Conservation (phyloP, 2,888 invertebrate genomes). For the Pasiphila rectangulata region DNA sequence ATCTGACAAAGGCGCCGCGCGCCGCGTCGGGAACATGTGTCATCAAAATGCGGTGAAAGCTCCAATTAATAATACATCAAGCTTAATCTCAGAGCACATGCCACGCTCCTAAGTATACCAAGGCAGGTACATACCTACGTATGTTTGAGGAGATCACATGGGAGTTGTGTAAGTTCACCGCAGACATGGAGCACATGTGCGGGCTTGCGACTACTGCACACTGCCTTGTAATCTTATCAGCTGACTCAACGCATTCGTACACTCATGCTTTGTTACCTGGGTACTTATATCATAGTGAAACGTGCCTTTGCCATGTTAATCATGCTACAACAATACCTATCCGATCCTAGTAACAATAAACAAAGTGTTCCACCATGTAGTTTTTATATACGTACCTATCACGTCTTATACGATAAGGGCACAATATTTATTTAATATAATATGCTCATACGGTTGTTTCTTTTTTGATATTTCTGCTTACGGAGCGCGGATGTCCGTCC, state of each 20-base stretch:
- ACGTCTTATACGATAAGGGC: too few relatives aligned
- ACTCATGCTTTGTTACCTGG: neutral
- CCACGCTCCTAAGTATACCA: conserved; percentile 3
- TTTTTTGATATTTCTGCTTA: too few relatives aligned
- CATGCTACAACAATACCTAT: neutral
- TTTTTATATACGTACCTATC: too few relatives aligned
- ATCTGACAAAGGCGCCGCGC: neutral
- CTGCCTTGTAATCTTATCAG: neutral
- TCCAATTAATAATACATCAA: conserved; percentile 4
- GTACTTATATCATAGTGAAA: neutral
- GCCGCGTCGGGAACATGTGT: neutral
- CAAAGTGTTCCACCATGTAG: too few relatives aligned
- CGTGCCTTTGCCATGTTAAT: neutral
- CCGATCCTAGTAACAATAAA: too few relatives aligned
- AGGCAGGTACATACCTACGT: neutral
- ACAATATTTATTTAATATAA: too few relatives aligned
- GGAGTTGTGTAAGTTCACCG: neutral
- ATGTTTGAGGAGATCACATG: neutral
- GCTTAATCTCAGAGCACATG: conserved; percentile 5
- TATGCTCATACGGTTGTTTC: too few relatives aligned
- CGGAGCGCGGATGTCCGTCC: neutral
- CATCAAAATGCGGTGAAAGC: neutral
- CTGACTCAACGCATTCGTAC: conserved; percentile 1
- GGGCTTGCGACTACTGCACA: conserved; percentile 14
- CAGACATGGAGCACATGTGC: neutral